A percentile compares a stretch with the other conserved stretches of the same genome.
phyloP scores from a whole-genome alignment of 2,797 vertebrate species.

The Helostoma temminkii region DNA sequence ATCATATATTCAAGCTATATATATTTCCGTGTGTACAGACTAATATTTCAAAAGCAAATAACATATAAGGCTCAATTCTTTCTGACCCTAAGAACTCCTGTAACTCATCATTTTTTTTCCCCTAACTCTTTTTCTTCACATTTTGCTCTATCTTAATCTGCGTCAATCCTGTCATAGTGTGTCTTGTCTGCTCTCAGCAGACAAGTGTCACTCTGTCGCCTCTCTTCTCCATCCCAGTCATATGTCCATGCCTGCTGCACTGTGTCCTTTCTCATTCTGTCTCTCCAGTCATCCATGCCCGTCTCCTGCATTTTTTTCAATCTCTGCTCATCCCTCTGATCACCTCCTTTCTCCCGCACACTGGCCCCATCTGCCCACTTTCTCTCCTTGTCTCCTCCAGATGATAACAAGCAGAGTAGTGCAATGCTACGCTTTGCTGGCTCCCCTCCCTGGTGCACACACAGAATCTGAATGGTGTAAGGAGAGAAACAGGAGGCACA shows the following conservation, averaged over 20 bases:
- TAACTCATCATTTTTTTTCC: slow-evolving; percentile 14
- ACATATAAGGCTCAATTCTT: slow-evolving; percentile 22
- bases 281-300: slow-evolving; percentile 46
- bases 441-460: slow-evolving; percentile 48
- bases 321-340: slow-evolving; percentile 48
- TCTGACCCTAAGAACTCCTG: slow-evolving; percentile 4
- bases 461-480: slow-evolving; percentile 44
- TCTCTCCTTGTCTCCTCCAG: slow-evolving; percentile 52
- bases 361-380: slow-evolving; percentile 30
- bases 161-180: slow-evolving; percentile 21
- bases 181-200: slow-evolving; percentile 36
- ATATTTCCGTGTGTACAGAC: neutral
- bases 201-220: slow-evolving; percentile 42
- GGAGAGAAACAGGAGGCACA: slow-evolving; percentile 12
- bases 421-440: slow-evolving; percentile 47
- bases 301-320: slow-evolving; percentile 48
- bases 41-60: slow-evolving; percentile 40
- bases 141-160: slow-evolving; percentile 20
- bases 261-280: slow-evolving; percentile 49
- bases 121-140: slow-evolving; percentile 2
- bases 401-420: slow-evolving; percentile 67
- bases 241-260: slow-evolving; percentile 29
- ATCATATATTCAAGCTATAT: neutral
- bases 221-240: slow-evolving; percentile 30
- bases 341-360: slow-evolving; percentile 20